A percentile compares a stretch with the other conserved stretches of the same genome.
These are phyloP conservation scores for Anoura caudifer DNA, from an alignment of 2,113 vertebrate genomes.

Conservation along the genomic window DNA sequence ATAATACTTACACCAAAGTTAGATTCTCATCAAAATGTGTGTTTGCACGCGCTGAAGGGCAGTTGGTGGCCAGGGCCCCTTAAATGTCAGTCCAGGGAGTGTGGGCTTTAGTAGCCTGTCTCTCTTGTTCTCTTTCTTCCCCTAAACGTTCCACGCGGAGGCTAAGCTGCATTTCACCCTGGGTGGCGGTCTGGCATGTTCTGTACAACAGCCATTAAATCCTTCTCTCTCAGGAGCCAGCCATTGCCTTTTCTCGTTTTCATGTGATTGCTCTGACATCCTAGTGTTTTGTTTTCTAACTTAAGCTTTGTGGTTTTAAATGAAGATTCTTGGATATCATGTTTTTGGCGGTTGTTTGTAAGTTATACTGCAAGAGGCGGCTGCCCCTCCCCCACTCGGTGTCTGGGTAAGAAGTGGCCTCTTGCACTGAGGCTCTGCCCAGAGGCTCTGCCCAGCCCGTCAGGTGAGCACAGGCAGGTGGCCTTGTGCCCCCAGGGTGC, in stretches of 20 bases:
- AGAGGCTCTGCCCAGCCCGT: not conserved
- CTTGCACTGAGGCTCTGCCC: not conserved
- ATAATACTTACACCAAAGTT: not conserved
- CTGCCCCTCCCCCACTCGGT: not conserved
- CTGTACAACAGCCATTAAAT: not conserved
- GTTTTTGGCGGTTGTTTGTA: not conserved
- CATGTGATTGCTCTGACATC: not conserved
- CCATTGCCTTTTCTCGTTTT: not conserved
- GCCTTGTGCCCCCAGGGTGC: rapidly evolving
- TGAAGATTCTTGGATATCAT: not conserved
- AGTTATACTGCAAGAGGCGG: not conserved
- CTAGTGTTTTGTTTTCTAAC: not conserved
- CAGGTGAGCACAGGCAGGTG: not conserved
- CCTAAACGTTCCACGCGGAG: not conserved
- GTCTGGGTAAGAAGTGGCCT: not conserved
- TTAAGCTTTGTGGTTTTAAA: not conserved
- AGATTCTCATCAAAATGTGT: not conserved
- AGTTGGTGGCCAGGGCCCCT: not conserved
- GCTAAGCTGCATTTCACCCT: not conserved
- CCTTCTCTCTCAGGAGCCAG: not conserved
- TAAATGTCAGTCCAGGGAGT: not conserved
- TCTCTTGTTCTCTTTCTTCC: not conserved
- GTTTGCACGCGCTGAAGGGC: not conserved
- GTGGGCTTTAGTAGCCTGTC: not conserved
- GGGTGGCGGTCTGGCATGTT: not conserved